phyloP scores from a whole-genome alignment of 2,113 vertebrate genomes.

The Bombycilla garrulus region DNA sequence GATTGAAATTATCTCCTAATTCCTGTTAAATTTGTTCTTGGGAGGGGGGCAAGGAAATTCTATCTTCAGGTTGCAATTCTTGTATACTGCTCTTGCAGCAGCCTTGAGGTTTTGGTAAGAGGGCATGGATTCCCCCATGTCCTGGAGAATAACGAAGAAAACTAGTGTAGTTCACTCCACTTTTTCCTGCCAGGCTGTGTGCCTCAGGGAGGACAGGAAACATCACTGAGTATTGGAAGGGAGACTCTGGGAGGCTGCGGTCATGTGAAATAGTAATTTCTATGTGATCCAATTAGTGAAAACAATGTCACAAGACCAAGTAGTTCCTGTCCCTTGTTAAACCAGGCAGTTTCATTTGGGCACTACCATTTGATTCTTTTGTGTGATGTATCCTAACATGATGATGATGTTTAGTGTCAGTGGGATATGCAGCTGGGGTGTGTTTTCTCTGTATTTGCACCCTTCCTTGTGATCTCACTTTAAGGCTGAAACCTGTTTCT shows the following conservation, averaged over 20 bases:
- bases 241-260: not conserved
- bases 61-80: not conserved
- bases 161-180: not conserved
- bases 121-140: not conserved
- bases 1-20: not conserved
- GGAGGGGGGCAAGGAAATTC: fast-evolving
- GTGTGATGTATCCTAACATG: fast-evolving
- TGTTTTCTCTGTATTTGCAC: not conserved
- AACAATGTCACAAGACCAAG: not conserved
- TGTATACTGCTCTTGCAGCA: not conserved
- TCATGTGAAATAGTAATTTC: not conserved
- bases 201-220: not conserved
- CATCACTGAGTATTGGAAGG: not conserved
- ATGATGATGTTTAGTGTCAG: not conserved
- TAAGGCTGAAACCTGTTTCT: not conserved
- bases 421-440: not conserved
- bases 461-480: not conserved
- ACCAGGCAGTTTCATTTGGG: not conserved
- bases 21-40: not conserved
- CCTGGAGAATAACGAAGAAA: not conserved
- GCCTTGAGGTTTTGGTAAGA: not conserved
- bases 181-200: not conserved
- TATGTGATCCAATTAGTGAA: not conserved
- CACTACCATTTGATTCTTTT: not conserved
- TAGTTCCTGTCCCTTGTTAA: not conserved